A percentile compares a stretch with the other conserved stretches of the same genome.
These are phyloP conservation scores for Aphaenogaster floridana DNA, from an alignment of 1,140 invertebrate genomes.

Conservation along the genomic window DNA sequence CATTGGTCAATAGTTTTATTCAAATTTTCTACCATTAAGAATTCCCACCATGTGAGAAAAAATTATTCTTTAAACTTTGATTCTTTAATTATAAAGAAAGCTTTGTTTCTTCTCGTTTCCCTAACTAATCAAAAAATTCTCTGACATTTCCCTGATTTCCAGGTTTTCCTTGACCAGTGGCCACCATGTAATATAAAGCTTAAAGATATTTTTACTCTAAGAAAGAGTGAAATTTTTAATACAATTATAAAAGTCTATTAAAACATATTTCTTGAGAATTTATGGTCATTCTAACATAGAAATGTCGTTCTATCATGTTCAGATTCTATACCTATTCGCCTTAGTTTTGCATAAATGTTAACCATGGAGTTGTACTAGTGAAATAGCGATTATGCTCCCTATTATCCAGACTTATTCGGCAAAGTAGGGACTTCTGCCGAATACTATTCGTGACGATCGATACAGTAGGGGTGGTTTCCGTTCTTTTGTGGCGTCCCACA, in stretches of 20 bases:
- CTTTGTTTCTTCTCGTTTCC: too few relatives aligned
- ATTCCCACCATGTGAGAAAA: too few relatives aligned
- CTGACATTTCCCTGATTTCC: too few relatives aligned
- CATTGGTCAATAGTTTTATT: too few relatives aligned
- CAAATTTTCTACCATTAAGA: too few relatives aligned
- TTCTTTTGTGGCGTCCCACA: conserved; percentile 54
- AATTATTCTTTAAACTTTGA: too few relatives aligned
- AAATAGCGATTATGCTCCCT: conserved; percentile 30
- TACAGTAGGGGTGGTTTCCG: conserved; percentile 47
- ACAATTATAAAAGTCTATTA: neutral
- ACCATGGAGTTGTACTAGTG: conserved; percentile 9
- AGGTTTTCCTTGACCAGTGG: too few relatives aligned
- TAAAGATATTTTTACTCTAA: neutral
- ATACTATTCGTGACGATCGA: conserved; percentile 48
- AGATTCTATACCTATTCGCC: neutral
- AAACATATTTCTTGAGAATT: neutral
- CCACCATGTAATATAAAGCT: neutral
- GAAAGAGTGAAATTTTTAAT: neutral
- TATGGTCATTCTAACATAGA: neutral
- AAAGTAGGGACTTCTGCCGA: conserved; percentile 39
- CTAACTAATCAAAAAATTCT: too few relatives aligned
- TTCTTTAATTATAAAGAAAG: too few relatives aligned
- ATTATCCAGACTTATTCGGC: conserved; percentile 38
- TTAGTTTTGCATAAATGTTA: conserved; percentile 14
- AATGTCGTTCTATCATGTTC: conserved; percentile 1